Evolutionary conservation across 2,797 vertebrate genomes (phyloP).

Genomic region (Hippocampus kuda): DNA sequence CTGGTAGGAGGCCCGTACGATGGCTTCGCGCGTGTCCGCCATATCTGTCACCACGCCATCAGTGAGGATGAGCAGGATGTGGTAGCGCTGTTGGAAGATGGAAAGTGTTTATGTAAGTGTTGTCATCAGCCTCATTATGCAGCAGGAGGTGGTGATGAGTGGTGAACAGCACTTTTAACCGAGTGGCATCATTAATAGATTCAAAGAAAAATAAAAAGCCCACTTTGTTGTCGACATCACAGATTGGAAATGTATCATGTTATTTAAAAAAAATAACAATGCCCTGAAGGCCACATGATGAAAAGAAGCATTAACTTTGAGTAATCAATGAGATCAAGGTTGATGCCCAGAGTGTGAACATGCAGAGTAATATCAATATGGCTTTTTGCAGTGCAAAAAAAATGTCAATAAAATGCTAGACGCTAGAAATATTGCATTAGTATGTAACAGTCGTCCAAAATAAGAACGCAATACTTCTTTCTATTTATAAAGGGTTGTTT

Average conservation of each 20-base stretch:
- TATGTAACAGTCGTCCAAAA: background rate
- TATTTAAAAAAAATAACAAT: background rate
- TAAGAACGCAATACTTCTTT: constrained; percentile 17
- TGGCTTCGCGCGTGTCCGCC: constrained; percentile 88
- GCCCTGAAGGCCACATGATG: background rate
- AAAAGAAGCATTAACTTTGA: background rate
- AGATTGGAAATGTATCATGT: background rate
- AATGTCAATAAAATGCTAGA: background rate
- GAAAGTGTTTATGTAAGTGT: constrained; percentile 21
- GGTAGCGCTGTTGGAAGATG: constrained; percentile 73
- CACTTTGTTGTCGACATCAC: background rate
- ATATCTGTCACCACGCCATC: constrained; percentile 91
- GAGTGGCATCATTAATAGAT: constrained; percentile 11
- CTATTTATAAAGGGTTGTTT: constrained; percentile 5
- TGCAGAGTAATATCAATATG: background rate
- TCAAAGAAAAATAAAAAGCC: constrained; percentile 5
- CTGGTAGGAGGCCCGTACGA: constrained; percentile 84
- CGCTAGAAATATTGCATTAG: background rate
- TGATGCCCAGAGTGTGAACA: background rate
- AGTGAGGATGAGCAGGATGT: constrained; percentile 90
- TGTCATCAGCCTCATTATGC: constrained; percentile 20
- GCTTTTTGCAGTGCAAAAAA: background rate
- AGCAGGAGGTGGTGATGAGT: constrained; percentile 11
- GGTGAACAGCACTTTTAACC: constrained; percentile 3
- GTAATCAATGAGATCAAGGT: background rate